Evolutionary conservation across 2,888 invertebrate species (phyloP).

Genomic region (Synergus itoensis): DNA sequence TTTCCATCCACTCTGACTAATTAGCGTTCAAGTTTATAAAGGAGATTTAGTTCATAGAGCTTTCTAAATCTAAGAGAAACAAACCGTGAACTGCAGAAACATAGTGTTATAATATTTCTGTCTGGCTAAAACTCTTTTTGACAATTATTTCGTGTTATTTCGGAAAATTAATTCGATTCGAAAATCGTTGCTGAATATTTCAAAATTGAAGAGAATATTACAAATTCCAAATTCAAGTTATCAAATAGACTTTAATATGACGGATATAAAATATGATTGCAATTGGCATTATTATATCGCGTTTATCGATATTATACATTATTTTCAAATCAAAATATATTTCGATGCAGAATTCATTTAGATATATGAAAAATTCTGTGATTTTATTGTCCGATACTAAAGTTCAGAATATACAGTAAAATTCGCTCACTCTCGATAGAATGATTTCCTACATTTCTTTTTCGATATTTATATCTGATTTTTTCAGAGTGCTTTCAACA

Average conservation of each 20-base stretch:
- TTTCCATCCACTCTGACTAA: neutral
- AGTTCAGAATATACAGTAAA: constrained; percentile 12
- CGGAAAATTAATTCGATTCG: too few relatives aligned
- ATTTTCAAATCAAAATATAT: neutral
- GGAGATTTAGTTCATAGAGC: neutral
- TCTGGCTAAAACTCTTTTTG: neutral
- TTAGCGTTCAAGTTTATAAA: neutral
- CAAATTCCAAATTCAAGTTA: neutral
- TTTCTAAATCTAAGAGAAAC: neutral
- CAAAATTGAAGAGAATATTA: too few relatives aligned
- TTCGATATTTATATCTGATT: neutral
- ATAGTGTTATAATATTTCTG: neutral
- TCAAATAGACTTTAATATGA: neutral
- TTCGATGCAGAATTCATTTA: neutral
- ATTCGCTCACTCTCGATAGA: neutral
- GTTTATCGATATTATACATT: constrained; percentile 1
- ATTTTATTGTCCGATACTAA: neutral
- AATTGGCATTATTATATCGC: neutral
- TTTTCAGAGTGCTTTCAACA: neutral
- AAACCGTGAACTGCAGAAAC: neutral
- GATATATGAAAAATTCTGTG: neutral
- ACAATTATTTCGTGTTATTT: too few relatives aligned
- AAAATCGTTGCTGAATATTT: too few relatives aligned
- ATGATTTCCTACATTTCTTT: neutral
- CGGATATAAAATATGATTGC: neutral